These are phyloP conservation scores for Yponomeuta evonymella DNA, from an alignment of 2,888 invertebrate species.

Conservation along the genomic window DNA sequence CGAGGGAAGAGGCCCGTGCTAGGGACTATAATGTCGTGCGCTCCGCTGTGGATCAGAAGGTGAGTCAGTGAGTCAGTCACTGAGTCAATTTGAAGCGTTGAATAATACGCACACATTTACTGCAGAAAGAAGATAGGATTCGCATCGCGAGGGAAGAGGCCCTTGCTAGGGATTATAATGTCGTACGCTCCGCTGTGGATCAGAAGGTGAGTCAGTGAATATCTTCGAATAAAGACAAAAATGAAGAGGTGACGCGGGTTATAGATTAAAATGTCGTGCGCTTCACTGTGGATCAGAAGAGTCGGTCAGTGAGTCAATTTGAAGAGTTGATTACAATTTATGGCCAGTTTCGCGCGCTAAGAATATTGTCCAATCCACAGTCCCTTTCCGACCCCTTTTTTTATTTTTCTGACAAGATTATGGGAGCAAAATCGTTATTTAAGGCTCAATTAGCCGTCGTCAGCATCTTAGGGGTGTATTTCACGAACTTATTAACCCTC, in stretches of 20 bases:
- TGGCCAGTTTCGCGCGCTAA: too few species aligned
- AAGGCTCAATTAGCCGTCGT: too few species aligned
- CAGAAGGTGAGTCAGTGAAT: background rate
- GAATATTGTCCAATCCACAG: too few species aligned
- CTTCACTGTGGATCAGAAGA: background rate
- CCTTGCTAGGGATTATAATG: slow-evolving; percentile 51
- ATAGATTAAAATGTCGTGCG: background rate
- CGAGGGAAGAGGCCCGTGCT: slow-evolving; percentile 50
- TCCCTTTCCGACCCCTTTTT: too few species aligned
- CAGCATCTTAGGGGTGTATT: too few species aligned
- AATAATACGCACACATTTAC: slow-evolving; percentile 67
- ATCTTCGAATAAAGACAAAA: background rate
- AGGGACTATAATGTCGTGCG: slow-evolving; percentile 47
- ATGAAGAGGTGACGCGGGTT: background rate
- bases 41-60: slow-evolving; percentile 54
- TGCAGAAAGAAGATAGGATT: slow-evolving; percentile 72
- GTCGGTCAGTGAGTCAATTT: background rate
- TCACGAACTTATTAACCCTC: too few species aligned
- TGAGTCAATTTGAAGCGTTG: slow-evolving; percentile 21
- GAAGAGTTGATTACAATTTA: slow-evolving; percentile 59
- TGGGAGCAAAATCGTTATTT: too few species aligned
- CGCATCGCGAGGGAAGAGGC: slow-evolving; percentile 54
- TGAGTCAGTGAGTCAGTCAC: slow-evolving; percentile 21
- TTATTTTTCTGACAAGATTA: too few species aligned
- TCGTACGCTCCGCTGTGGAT: slow-evolving; percentile 42